Percentiles rank a stretch among this genome's conserved stretches.
Evolutionary conservation across 2,888 invertebrate genomes (phyloP).

Genomic region (Actias luna): DNA sequence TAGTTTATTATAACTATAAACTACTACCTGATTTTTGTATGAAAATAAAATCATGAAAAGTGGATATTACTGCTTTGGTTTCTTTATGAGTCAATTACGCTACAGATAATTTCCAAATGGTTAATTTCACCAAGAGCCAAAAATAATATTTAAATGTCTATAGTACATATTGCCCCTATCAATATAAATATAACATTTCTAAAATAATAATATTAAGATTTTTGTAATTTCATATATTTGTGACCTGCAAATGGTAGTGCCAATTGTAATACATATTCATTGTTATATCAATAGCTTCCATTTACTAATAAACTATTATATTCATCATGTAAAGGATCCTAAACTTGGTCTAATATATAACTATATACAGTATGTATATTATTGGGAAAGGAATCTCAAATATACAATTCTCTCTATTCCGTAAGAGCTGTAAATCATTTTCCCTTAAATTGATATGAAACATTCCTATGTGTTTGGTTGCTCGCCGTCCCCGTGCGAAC

Average conservation of each 20-base stretch:
- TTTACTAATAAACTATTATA: conserved; percentile 39
- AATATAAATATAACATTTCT: conserved; percentile 10
- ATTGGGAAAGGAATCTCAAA: conserved; percentile 50
- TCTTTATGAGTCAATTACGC: conserved; percentile 20
- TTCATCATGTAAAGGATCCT: conserved; percentile 37
- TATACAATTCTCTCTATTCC: conserved; percentile 38
- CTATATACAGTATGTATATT: conserved; percentile 31
- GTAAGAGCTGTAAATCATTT: conserved; percentile 10
- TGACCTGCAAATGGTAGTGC: conserved; percentile 76
- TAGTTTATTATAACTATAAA: no score
- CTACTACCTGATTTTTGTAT: no score
- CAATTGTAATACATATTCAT: conserved; percentile 60
- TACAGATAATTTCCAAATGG: conserved; percentile 23
- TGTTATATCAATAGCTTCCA: conserved; percentile 50
- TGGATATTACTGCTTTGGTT: no score
- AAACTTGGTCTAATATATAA: conserved; percentile 30
- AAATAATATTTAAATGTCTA: conserved; percentile 48
- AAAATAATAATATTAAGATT: conserved; percentile 35
- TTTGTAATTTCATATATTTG: conserved; percentile 70
- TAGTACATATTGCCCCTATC: background rate
- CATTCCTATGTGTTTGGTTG: conserved; percentile 73
- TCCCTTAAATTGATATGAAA: conserved; percentile 31
- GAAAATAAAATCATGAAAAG: no score
- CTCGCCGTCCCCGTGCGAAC: conserved; percentile 49
- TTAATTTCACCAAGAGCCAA: conserved; percentile 31